Evolutionary conservation across 2,888 invertebrate species (phyloP).

Genomic region (Cepaea hortensis): DNA sequence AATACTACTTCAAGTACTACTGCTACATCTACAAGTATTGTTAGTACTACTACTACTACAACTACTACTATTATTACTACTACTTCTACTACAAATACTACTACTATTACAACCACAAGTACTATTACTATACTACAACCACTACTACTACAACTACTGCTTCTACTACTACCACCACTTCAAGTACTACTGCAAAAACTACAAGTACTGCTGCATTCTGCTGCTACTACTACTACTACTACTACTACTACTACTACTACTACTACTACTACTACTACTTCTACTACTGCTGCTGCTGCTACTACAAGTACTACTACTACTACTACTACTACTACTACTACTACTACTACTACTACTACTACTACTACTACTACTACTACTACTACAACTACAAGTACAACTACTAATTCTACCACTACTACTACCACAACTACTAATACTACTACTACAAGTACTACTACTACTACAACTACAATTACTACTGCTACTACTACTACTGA

Average conservation of each 20-base stretch:
- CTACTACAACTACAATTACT: background rate
- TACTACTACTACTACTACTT: constrained; percentile 18
- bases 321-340: no score
- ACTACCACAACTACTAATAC: background rate
- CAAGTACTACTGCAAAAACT: background rate
- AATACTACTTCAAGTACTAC: background rate
- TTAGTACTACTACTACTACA: background rate
- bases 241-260: constrained; percentile 23
- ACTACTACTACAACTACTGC: no score
- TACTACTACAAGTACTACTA: background rate
- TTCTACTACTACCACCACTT: background rate
- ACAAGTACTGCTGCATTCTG: background rate
- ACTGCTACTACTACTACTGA: background rate
- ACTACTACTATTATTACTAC: background rate
- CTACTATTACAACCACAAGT: background rate
- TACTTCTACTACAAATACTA: background rate
- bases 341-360: no score
- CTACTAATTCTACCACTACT: no score
- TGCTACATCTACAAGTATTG: no score
- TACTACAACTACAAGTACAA: no score
- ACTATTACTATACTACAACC: no score
- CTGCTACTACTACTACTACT: constrained; percentile 1
- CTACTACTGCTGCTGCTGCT: background rate
- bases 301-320: background rate
- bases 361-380: no score